Conservation (phyloP, 2,797 vertebrate genomes). For the Nannoperca obscura region DNA sequence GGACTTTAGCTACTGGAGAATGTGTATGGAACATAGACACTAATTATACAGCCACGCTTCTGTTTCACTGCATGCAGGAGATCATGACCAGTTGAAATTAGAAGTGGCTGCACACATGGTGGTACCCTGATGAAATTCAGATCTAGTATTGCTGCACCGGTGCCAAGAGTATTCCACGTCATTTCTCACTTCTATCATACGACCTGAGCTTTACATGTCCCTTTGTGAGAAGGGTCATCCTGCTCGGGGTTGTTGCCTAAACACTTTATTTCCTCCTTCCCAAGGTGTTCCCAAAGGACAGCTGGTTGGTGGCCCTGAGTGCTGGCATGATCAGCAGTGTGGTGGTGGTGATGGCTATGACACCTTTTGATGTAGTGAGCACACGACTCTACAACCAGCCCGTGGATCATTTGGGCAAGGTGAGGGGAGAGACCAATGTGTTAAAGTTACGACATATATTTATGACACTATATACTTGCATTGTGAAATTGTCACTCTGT, state of each 20-base stretch:
- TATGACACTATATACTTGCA: not conserved
- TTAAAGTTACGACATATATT: not conserved
- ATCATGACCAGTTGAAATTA: slow-evolving; percentile 46
- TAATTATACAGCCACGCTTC: slow-evolving; percentile 48
- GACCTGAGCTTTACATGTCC: not conserved
- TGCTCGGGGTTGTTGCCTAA: not conserved
- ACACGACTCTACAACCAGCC: slow-evolving; percentile 91
- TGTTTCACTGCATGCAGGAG: slow-evolving; percentile 20
- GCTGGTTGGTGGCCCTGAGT: slow-evolving; percentile 84
- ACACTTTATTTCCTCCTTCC: not conserved
- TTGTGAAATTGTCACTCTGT: not conserved
- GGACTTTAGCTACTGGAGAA: not conserved
- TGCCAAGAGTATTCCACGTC: not conserved
- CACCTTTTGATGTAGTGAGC: slow-evolving; percentile 89
- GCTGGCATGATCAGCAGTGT: slow-evolving; percentile 89
- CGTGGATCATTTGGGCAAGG: slow-evolving; percentile 84
- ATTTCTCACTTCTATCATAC: not conserved
- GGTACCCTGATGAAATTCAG: not conserved
- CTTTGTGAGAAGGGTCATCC: too few relatives aligned
- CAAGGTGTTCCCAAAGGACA: slow-evolving; percentile 82
- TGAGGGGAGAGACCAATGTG: slow-evolving; percentile 53
- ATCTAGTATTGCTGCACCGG: not conserved
- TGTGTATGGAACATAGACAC: not conserved
- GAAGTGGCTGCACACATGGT: not conserved
- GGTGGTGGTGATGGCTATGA: slow-evolving; percentile 86